Base-by-base conservation (phyloP, 2,888 invertebrate species). In the Noctua fimbriata region DNA sequence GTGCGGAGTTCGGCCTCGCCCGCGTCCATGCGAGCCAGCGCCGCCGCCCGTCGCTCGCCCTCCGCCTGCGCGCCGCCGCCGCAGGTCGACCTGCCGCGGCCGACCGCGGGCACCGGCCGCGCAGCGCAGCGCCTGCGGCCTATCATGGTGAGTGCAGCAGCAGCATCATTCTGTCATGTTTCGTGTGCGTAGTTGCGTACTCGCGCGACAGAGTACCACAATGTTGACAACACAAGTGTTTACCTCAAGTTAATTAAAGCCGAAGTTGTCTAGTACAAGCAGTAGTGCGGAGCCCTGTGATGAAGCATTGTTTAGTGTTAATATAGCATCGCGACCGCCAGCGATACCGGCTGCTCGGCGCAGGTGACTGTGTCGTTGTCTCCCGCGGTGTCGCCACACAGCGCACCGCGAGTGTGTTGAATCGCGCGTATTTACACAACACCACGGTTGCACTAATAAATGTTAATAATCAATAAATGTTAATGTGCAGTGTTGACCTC, bases 1-100 rank as follows among this genome's bases (percentile, higher is more conserved):
- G 65, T 28, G 58, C 14, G 58, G 24, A 63, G 83, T 36, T 14
- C 18, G 55, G 52, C 69, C 58, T 49, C 63, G 70, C 49, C 52
- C 58, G 84, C 80, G 76, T 76, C 73, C 80, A 87, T 85, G 85
- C 58, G 36, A 75, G 74, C 82, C 36, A 44, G 77, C 10, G 60
- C 60, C 21, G 52, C 82, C 76, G 24, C n/a, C 58, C 82, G 70
- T 66, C 55, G 66, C 82, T 52, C n/a, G 70, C 73, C 21, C 72
- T 28, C 65, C 52, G 58, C 24, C 70, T 65, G 79, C 69, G 67
- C 24, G 69, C 66, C 41, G 49, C 41, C 49, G 58, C 49, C 72
- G 79, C 36, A 10, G 36, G 65, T 32, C 58, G 70, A 36, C 36
- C 84, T n/a, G 69, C 86, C 41, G 70, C 70, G 44, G 85, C 63